Evolutionary conservation across 2,888 invertebrate species (phyloP), one percentile per base, ranked within the genome.

Genomic region (Caenorhabditis sulstoni): DNA sequence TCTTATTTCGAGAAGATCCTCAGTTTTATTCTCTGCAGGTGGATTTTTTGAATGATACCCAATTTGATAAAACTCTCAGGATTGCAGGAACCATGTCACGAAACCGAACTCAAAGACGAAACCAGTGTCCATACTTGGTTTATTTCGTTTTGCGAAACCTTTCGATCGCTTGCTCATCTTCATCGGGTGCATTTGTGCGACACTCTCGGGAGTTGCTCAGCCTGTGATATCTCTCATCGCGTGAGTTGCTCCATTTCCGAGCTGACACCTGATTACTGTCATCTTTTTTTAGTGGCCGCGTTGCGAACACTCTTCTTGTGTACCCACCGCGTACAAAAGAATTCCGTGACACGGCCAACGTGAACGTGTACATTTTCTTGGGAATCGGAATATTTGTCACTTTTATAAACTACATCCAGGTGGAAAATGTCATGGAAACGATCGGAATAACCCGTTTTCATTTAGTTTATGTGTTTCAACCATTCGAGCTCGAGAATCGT

Each of bases 311-410:
- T 35, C 79, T 87, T 12, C 75, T 87, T 39, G 79, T 84, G 16
- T 80, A 85, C 59, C 49, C 77, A 29, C 81, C 81, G 22, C 80
- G 53, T 44, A 70, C 64, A 9, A 68, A 78, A 29, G 65, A 84
- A 62, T 87, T 87, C 61, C 70, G 81, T 18, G 53, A 61, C 20
- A 71, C 73, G 39, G 85, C 84, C 16, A 84, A 83, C 67, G 81
- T 83, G 50, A 84, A 85, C 62, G 85, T 87, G 20, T 87, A 87
- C 73, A 87, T 87, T 45, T 87, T 86, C 68, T 68, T 86, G 23
- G 87, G 86, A 35, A 75, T 87, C 53, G 85, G 86, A 23, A 75
- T 79, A 18, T 77, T 83, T 61, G 64, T 85, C n/a, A 55, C 80
- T 8, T 59, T 85, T 57, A 83, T 81, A 35, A 85, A 86, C 64